phyloP scores from a whole-genome alignment of 2,888 invertebrate species.

The Ichneumoninae sp. region DNA sequence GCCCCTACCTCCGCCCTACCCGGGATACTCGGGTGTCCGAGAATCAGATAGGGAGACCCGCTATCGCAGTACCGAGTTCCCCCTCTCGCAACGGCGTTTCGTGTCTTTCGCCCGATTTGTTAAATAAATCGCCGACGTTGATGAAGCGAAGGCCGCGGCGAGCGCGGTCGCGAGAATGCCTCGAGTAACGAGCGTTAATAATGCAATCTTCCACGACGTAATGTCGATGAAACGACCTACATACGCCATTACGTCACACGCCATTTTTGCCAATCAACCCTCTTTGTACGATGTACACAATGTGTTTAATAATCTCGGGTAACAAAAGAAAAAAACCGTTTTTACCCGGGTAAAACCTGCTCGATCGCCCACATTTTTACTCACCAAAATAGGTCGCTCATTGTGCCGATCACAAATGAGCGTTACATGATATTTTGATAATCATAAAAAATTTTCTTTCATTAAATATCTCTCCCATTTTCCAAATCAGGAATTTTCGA shows the following conservation, averaged over 20 bases:
- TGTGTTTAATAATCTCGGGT: neutral
- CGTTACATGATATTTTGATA: no score
- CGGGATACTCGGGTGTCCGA: slow-evolving; percentile 32
- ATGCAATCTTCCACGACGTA: slow-evolving; percentile 61
- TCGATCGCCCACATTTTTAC: neutral
- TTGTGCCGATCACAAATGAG: neutral
- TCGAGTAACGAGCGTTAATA: slow-evolving; percentile 62
- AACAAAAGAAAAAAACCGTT: neutral
- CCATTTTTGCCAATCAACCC: slow-evolving; percentile 5
- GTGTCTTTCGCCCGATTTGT: slow-evolving; percentile 64
- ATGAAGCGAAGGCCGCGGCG: slow-evolving; percentile 53
- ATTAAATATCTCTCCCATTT: no score
- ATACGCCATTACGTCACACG: slow-evolving; percentile 43
- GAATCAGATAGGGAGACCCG: slow-evolving; percentile 53
- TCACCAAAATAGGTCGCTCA: neutral
- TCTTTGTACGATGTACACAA: slow-evolving; percentile 6
- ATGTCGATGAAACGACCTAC: slow-evolving; percentile 63
- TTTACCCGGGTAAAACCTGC: neutral
- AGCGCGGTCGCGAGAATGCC: slow-evolving; percentile 50
- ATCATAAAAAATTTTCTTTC: no score
- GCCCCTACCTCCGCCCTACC: slow-evolving; percentile 10
- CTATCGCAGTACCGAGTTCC: slow-evolving; percentile 19
- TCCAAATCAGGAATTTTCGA: no score
- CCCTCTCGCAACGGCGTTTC: slow-evolving; percentile 44
- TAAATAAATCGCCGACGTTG: slow-evolving; percentile 64